Evolutionary conservation across 2,797 vertebrate genomes (phyloP).

Genomic region (Phataginus tetradactyla): DNA sequence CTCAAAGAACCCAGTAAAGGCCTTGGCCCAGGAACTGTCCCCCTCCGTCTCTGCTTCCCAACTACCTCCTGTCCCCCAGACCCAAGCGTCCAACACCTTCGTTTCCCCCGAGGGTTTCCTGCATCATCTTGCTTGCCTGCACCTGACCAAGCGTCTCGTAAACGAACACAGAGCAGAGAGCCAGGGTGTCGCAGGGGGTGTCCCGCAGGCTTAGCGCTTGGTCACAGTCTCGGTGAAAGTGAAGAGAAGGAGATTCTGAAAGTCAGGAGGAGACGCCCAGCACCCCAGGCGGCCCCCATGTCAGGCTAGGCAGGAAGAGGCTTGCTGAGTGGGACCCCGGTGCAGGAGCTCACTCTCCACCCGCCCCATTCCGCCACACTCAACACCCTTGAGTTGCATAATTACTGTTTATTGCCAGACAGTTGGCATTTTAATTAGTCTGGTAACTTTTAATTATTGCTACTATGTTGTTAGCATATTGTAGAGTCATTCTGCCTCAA

Average conservation of each 20-base stretch:
- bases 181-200: background rate
- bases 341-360: background rate
- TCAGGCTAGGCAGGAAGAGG: background rate
- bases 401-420: constrained; percentile 18
- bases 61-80: background rate
- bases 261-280: background rate
- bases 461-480: background rate
- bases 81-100: no score
- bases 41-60: background rate
- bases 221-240: background rate
- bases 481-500: background rate
- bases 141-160: background rate
- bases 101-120: no score
- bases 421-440: constrained; percentile 43
- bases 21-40: fast-evolving
- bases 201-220: background rate
- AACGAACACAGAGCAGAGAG: background rate
- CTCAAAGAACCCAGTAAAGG: background rate
- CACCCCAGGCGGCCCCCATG: no score
- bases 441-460: constrained; percentile 54
- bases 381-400: background rate
- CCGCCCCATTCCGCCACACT: background rate
- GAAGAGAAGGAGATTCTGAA: background rate
- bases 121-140: background rate
- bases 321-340: background rate